Evolutionary conservation across 2,113 vertebrate species (phyloP).

Genomic region (Lucifuga dentata): DNA sequence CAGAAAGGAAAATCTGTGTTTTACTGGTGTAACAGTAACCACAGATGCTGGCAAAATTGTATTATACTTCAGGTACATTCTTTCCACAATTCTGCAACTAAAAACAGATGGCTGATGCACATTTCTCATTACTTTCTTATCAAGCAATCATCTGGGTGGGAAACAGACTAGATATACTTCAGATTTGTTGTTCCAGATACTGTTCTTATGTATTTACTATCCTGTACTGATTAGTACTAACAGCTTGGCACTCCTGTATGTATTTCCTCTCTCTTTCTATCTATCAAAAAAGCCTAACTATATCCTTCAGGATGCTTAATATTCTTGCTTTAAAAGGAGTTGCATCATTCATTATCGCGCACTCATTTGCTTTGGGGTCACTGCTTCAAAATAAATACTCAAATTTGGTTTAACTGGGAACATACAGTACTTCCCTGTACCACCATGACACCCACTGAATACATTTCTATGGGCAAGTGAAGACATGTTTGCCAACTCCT

Average conservation of each 20-base stretch:
- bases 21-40: neutral
- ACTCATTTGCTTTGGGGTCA: slow-evolving; percentile 46
- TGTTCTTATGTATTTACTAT: neutral
- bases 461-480: slow-evolving; percentile 24
- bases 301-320: neutral
- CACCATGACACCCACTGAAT: slow-evolving; percentile 15
- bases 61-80: slow-evolving; percentile 47
- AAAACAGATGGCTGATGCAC: neutral
- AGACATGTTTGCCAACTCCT: slow-evolving; percentile 44
- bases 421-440: slow-evolving; percentile 22
- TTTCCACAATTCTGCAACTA: too few relatives aligned
- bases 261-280: slow-evolving; percentile 4
- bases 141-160: neutral
- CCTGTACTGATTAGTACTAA: slow-evolving; percentile 5
- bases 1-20: neutral
- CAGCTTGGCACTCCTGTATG: slow-evolving; percentile 48
- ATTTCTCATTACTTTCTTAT: neutral
- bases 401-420: slow-evolving; percentile 67
- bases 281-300: neutral
- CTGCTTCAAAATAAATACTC: slow-evolving; percentile 67
- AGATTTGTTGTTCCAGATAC: too few relatives aligned
- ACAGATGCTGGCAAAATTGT: neutral
- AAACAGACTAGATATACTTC: too few relatives aligned
- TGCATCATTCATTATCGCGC: slow-evolving; percentile 16
- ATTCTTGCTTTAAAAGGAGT: neutral